These are phyloP conservation scores for Bergia puertoricense DNA, from an alignment of 92 coral and sea anemone species.

Conservation along the genomic window DNA sequence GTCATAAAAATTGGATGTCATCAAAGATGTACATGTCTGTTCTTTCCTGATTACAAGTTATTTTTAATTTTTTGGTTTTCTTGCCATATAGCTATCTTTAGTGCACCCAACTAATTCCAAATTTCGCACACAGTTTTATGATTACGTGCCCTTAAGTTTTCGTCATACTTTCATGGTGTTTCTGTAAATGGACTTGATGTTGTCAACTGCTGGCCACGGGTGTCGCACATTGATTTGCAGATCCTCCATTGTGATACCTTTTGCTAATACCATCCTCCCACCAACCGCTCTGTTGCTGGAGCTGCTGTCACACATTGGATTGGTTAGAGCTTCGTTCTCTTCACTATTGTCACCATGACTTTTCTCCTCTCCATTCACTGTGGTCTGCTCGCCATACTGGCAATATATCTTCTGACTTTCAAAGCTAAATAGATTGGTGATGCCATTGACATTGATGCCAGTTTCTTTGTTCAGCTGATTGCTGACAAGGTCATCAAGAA, in stretches of 20 bases:
- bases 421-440: slow-evolving; percentile 44
- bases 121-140: slow-evolving; percentile 27
- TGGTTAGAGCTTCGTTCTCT: background rate
- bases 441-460: slow-evolving; percentile 59
- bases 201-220: slow-evolving; percentile 70
- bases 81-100: background rate
- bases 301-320: background rate
- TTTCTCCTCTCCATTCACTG: background rate
- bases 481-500: slow-evolving; percentile 48
- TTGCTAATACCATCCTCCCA: slow-evolving; percentile 43
- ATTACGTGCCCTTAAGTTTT: slow-evolving; percentile 46
- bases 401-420: slow-evolving; percentile 27
- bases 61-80: background rate
- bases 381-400: slow-evolving; percentile 33
- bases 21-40: background rate
- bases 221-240: slow-evolving; percentile 47
- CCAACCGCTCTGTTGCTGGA: slow-evolving; percentile 27
- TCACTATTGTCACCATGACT: slow-evolving; percentile 5
- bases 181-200: slow-evolving; percentile 65
- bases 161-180: slow-evolving; percentile 70
- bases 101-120: slow-evolving; percentile 21
- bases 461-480: slow-evolving; percentile 49
- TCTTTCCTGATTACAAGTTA: background rate
- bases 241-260: slow-evolving; percentile 50
- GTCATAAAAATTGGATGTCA: slow-evolving; percentile 35